These are phyloP conservation scores for Andrena praecox DNA, from an alignment of 2,888 invertebrate genomes.

Conservation along the genomic window DNA sequence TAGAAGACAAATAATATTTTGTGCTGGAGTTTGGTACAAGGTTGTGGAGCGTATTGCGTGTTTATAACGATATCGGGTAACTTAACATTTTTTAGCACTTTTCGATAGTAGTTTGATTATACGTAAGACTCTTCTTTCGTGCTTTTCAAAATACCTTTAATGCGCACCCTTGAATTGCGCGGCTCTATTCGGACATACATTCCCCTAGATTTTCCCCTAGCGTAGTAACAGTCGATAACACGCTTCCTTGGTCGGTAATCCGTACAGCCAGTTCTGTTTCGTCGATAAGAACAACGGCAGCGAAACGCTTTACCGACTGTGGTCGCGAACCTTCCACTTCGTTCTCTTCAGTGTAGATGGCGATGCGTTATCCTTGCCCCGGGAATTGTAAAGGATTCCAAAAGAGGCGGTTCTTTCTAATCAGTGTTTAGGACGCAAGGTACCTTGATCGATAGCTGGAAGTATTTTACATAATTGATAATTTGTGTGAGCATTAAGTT, in stretches of 20 bases:
- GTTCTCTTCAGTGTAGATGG: conserved; percentile 4
- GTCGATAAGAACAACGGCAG: not conserved
- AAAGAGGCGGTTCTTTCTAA: not conserved
- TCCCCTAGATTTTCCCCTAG: not conserved
- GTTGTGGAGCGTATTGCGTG: too few relatives aligned
- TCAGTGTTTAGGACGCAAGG: not conserved
- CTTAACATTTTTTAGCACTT: too few relatives aligned
- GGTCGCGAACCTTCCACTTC: too few relatives aligned
- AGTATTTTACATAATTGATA: not conserved
- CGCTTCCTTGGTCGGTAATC: not conserved
- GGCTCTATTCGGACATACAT: not conserved
- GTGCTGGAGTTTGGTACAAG: too few relatives aligned
- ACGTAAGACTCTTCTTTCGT: too few relatives aligned
- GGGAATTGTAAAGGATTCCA: not conserved
- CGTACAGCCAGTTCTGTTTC: not conserved
- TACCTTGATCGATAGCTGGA: not conserved
- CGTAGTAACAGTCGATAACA: conserved; percentile 21
- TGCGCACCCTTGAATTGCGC: not conserved
- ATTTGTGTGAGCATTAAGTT: too few relatives aligned
- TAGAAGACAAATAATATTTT: too few relatives aligned
- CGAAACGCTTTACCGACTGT: not conserved
- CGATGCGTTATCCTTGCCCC: not conserved
- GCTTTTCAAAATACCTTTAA: not conserved
- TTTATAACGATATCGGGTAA: too few relatives aligned
- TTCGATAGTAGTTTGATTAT: too few relatives aligned